These are phyloP conservation scores for Caenorhabditis inopinata DNA, from an alignment of 1,140 invertebrate species.

Conservation along the genomic window DNA sequence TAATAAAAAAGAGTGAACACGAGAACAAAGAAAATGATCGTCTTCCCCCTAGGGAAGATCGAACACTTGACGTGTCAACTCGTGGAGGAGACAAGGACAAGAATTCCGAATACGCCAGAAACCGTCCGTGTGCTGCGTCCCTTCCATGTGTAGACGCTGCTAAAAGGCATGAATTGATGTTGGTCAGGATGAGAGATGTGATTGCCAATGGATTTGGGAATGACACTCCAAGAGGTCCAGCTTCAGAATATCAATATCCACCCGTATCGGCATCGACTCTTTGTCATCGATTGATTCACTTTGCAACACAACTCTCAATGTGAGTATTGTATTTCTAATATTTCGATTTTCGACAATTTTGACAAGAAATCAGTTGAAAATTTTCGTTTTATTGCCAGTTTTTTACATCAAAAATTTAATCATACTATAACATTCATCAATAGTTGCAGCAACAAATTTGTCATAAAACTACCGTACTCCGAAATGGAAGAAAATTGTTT, in stretches of 20 bases:
- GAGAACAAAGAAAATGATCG: constrained; percentile 48
- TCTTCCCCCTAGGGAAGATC: constrained; percentile 18
- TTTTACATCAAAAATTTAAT: no score
- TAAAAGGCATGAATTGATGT: constrained; percentile 78
- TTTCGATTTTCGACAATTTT: no score
- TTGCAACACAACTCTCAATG: constrained; percentile 72
- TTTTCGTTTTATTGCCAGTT: no score
- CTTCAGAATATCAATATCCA: constrained; percentile 29
- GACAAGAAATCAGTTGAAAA: no score
- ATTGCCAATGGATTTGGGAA: constrained; percentile 73
- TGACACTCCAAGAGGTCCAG: neutral
- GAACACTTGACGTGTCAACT: constrained; percentile 10
- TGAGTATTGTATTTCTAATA: constrained; percentile 37
- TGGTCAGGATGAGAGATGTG: constrained; percentile 80
- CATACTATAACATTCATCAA: no score
- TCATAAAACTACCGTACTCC: no score
- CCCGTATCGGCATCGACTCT: constrained; percentile 71
- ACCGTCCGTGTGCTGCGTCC: constrained; percentile 58
- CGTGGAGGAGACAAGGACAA: constrained; percentile 41
- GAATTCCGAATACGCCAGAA: constrained; percentile 41
- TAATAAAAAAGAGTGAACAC: constrained; percentile 68
- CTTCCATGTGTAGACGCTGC: constrained; percentile 78
- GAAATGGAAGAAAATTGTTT: no score
- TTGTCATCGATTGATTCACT: constrained; percentile 77
- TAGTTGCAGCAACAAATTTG: no score